Evolutionary conservation across 1,140 invertebrate species (phyloP), one percentile per base, ranked within the genome.

Genomic region (Psix sp.): DNA sequence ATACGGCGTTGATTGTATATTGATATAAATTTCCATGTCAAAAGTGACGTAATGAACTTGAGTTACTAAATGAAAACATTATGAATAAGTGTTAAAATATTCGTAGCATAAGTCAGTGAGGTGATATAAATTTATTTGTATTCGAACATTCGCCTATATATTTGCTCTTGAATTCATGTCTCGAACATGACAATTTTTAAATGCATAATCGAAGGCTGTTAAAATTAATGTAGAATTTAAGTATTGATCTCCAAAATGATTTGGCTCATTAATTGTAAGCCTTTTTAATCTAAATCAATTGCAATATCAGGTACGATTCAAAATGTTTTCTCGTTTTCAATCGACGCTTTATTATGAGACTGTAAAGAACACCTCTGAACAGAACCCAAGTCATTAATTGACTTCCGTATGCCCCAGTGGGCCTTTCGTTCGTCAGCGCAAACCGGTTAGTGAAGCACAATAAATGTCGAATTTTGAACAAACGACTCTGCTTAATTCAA

Each of bases 391-490:
- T 56, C 35, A 49, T 56, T 66, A 56, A 66, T 20, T 49, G 51
- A 48, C 43, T 56, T 66, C 43, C 62, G 51, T 56, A 48, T 39
- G 62, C 33, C 40, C 48, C 16, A 43, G 17, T 43, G 40, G 40
- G 24, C 51, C 51, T 57, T 66, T 40, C 43, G 51, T 26, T 48
- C 36, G 49, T 66, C 42, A 66, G 10, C 51, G 31, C 13, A 66
- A 57, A 57, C 62, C 62, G 62, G 62, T 57, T 66, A 51, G 17
- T 13, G 24, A 33, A 57, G 42, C 14, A 56, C 42, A 42, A 24
- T 48, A 49, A 66, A 66, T 35, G 33, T 54, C 40, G 16, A 54
- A 66, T 38, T 54, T 46, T 15, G 24, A 43, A 18, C 24, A 13
- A 63, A 52, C 18, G 18, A 63, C 20, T 36, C 48, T 17, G 40